Base-by-base conservation (phyloP, 2,113 vertebrate genomes). In the Alouatta palliata region DNA sequence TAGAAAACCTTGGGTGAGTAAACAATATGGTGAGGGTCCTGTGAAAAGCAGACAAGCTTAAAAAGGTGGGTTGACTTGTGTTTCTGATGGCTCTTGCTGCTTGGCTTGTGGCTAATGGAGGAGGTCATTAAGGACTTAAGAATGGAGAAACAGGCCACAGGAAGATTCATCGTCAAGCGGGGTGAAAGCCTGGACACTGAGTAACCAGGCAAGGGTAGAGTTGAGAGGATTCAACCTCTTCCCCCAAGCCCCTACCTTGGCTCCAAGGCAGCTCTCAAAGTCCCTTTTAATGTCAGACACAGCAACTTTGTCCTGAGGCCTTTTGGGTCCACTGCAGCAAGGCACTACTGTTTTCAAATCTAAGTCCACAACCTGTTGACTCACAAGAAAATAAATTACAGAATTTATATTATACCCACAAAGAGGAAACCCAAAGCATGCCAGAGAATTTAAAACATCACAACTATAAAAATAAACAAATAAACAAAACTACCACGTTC, bases 281-380 rank as follows among this genome's bases (percentile, higher is more conserved):
- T 99, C 99, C 5, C 95, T 98, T 94, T 99, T 99, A 99, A 99
- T 99, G 92, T 99, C 99, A 0, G 99, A 99, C 64, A 99, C 98
- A 1, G 99, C 89, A 8, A 99, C 99, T 97, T 99, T 99, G 98
- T 99, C 99, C 97, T 99, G 99, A 47, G 99, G 99, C 96, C 99
- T 98, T 97, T 99, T 99, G 27, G 99, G 99, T 84, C 99, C 99
- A 20, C 99, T 99, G 97, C 99, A 99, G 98, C 99, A 99, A 1
- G 99, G 99, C 32, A 99, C 99, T 9, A 99, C 99, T 1, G 99
- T 98, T 61, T 97, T 97, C 45, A 99, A 99, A 97, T 99, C 99
- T 98, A 99, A 95, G 96, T 99, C 99, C 71, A 99, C 98, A 94
- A 99, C 97, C 99, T 99, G 98, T 13, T 98, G 88, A 87, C 56